Base-by-base conservation (phyloP, 2,888 invertebrate species). In the Folsomia candida region DNA sequence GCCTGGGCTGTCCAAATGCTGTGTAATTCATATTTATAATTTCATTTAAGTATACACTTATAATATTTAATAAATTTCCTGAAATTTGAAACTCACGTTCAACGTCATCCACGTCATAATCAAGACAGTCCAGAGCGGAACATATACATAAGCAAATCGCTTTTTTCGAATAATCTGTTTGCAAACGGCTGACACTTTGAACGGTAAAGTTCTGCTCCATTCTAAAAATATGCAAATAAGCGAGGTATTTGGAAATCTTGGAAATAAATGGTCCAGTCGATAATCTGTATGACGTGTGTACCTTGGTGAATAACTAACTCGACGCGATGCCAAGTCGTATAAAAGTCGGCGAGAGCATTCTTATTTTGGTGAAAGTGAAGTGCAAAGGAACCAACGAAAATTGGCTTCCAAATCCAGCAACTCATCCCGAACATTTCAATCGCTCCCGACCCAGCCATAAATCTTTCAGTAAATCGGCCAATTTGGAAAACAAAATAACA, bases 401-500 rank as follows among this genome's bases (percentile, higher is more conserved):
- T 2, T 0, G 68, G 68, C 27, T 68, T 68, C 61, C 68, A 68
- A 3, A 68, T 20, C 68, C 68, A 68, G 51, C 68, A 68, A 27
- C 68, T 68, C 68, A 68, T 68, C 1, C 60, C 68, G 18, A 68
- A 60, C 1, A 68, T 60, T 26, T 29, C 47, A 26, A 61, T 61
- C 2, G 61, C 47, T 2, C 60, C 27, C 20, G 51, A 20, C n/a
- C 61, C 60, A 11, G 24, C 2, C 29, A 68, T 22, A 11, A 51
- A 60, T 4, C 59, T 1, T 20, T 61, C 58, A 6, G 37, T 24
- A 68, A 68, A 60, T 20, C 51, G 37, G 22, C 11, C 22, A 22
- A 68, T 11, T 20, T 68, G 60, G 18, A 68, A 68, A n/a, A 22
- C 28, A 20, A 61, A n/a, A 27, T 61, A 68, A 14, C 20, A 11